Evolutionary conservation across 2,113 vertebrate genomes (phyloP).

Genomic region (Lota lota): DNA sequence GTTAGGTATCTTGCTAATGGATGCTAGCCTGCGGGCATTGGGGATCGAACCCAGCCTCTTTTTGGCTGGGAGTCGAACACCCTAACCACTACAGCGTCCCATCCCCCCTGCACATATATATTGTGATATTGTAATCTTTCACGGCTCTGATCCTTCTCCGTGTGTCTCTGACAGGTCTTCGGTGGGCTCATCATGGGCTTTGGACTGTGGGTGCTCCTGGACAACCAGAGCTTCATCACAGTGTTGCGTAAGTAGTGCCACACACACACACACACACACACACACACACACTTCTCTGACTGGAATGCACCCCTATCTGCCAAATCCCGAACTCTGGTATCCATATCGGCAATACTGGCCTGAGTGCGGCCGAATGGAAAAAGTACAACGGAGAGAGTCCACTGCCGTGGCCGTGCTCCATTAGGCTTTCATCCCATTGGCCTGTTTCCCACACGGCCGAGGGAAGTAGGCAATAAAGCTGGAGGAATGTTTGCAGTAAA

Average conservation of each 20-base stretch:
- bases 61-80: too few relatives aligned
- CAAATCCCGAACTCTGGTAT: neutral
- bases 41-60: too few relatives aligned
- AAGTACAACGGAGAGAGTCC: neutral
- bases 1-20: too few relatives aligned
- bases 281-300: neutral
- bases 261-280: conserved; percentile 2
- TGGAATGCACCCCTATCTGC: too few relatives aligned
- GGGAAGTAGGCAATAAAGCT: conserved; percentile 17
- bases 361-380: neutral
- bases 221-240: conserved; percentile 88
- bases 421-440: conserved; percentile 17
- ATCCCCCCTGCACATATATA: too few relatives aligned
- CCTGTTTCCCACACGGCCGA: conserved; percentile 15
- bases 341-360: neutral
- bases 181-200: conserved; percentile 90
- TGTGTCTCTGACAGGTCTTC: conserved; percentile 75
- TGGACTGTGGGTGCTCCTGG: conserved; percentile 90
- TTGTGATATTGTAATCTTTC: neutral
- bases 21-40: too few relatives aligned
- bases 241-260: conserved; percentile 79
- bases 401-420: conserved; percentile 15
- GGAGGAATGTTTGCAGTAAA: conserved; percentile 24
- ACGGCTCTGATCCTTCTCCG: conserved; percentile 8
- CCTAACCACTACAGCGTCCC: too few relatives aligned